Percentiles rank a stretch among this genome's conserved stretches.
These are phyloP conservation scores for Polypterus senegalus DNA, from an alignment of 2,113 vertebrate species.

Conservation along the genomic window DNA sequence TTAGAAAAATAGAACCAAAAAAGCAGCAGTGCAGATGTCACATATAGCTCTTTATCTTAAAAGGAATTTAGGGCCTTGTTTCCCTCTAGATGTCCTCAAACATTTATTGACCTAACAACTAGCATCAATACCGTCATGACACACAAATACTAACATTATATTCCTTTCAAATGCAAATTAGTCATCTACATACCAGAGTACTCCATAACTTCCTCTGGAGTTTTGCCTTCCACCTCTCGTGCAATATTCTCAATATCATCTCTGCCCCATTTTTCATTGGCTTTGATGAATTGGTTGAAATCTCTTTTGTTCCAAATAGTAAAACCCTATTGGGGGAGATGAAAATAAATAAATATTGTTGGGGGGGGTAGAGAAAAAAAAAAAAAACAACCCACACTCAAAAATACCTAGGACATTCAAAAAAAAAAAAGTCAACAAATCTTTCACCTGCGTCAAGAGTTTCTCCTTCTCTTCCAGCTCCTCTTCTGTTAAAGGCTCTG, in stretches of 20 bases:
- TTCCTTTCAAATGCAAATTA: not conserved
- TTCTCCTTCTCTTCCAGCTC: conserved; percentile 96
- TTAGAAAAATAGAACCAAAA: no score
- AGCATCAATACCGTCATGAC: not conserved
- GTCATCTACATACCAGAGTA: conserved; percentile 70
- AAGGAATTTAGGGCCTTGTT: no score
- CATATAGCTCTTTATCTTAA: no score
- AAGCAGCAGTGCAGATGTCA: no score
- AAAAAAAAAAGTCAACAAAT: not conserved
- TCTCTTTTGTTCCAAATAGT: conserved; percentile 98
- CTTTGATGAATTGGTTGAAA: conserved; percentile 98
- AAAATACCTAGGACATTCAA: not conserved
- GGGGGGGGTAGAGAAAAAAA: no score
- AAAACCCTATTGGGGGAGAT: conserved; percentile 62
- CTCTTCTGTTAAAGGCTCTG: conserved; percentile 86
- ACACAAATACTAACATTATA: no score
- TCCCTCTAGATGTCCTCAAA: no score
- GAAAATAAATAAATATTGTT: not conserved
- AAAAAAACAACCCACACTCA: no score
- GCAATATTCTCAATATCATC: conserved; percentile 98
- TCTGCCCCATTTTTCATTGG: conserved; percentile 96
- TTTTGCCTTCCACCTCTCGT: conserved; percentile 93
- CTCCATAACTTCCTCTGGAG: conserved; percentile 94
- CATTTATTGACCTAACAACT: not conserved
- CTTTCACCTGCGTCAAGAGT: conserved; percentile 78